Evolutionary conservation across 2,888 invertebrate species (phyloP).

Genomic region (Sussaba pulchella): DNA sequence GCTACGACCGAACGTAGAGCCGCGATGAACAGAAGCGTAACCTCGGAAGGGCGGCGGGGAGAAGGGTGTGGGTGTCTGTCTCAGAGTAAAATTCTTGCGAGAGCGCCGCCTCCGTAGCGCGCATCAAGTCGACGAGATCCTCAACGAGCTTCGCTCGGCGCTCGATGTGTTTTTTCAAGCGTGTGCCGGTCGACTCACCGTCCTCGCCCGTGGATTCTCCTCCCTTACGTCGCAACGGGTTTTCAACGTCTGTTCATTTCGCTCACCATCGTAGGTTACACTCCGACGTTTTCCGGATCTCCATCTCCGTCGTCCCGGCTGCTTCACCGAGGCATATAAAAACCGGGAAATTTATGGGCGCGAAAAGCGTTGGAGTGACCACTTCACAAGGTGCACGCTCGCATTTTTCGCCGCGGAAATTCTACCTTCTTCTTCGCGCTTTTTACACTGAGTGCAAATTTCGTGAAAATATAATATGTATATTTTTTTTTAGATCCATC

Average conservation of each 20-base stretch:
- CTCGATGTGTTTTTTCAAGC: slow-evolving; percentile 65
- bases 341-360: slow-evolving; percentile 64
- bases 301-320: slow-evolving; percentile 2
- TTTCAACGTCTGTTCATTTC: slow-evolving; percentile 23
- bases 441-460: neutral
- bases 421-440: neutral
- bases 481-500: neutral
- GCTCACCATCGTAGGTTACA: slow-evolving; percentile 9
- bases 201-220: slow-evolving; percentile 21
- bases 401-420: slow-evolving; percentile 17
- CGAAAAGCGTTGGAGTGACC: slow-evolving; percentile 62
- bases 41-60: too few species aligned
- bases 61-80: slow-evolving; percentile 36
- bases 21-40: slow-evolving; percentile 24
- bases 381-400: slow-evolving; percentile 58
- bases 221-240: slow-evolving; percentile 2
- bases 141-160: slow-evolving; percentile 48
- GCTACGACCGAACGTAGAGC: neutral
- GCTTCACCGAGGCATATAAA: slow-evolving; percentile 61
- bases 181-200: slow-evolving; percentile 18
- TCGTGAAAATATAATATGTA: neutral
- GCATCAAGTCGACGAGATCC: slow-evolving; percentile 54
- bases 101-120: slow-evolving; percentile 20
- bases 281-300: slow-evolving; percentile 12
- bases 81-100: slow-evolving; percentile 43